A percentile compares a stretch with the other conserved stretches of the same genome.
These are phyloP conservation scores for Aradophagus sp. DNA, from an alignment of 1,140 invertebrate genomes.

Conservation along the genomic window DNA sequence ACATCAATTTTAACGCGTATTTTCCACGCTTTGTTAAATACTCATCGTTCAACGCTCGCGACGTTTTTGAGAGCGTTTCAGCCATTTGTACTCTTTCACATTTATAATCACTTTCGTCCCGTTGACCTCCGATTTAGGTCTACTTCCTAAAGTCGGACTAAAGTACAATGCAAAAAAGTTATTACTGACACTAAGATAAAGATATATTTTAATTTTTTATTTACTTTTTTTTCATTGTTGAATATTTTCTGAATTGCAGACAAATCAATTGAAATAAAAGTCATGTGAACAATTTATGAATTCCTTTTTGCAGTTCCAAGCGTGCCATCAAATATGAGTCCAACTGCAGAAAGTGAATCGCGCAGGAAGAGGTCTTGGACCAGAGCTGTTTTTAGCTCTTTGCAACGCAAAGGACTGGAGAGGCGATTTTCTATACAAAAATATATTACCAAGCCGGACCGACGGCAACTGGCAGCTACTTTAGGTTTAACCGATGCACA, in stretches of 20 bases:
- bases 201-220: too few relatives aligned
- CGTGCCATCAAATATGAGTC: conserved; percentile 10
- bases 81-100: conserved; percentile 5
- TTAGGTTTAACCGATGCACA: conserved; percentile 92
- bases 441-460: conserved; percentile 95
- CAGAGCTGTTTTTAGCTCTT: conserved; percentile 93
- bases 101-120: too few relatives aligned
- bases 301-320: conserved; percentile 14
- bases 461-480: conserved; percentile 91
- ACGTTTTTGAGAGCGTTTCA: conserved; percentile 38
- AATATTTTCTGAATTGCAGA: too few relatives aligned
- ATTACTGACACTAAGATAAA: too few relatives aligned
- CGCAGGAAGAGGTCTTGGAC: conserved; percentile 94
- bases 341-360: conserved; percentile 33
- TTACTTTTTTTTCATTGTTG: too few relatives aligned
- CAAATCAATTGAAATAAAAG: too few relatives aligned
- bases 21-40: conserved; percentile 58
- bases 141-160: too few relatives aligned
- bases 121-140: too few relatives aligned
- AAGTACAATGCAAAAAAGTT: too few relatives aligned
- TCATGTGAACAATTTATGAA: too few relatives aligned
- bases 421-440: conserved; percentile 93
- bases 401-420: conserved; percentile 93
- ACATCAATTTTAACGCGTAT: conserved; percentile 59
- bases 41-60: conserved; percentile 10